Evolutionary conservation across 2,113 vertebrate genomes (phyloP).

Genomic region (Junco hyemalis): DNA sequence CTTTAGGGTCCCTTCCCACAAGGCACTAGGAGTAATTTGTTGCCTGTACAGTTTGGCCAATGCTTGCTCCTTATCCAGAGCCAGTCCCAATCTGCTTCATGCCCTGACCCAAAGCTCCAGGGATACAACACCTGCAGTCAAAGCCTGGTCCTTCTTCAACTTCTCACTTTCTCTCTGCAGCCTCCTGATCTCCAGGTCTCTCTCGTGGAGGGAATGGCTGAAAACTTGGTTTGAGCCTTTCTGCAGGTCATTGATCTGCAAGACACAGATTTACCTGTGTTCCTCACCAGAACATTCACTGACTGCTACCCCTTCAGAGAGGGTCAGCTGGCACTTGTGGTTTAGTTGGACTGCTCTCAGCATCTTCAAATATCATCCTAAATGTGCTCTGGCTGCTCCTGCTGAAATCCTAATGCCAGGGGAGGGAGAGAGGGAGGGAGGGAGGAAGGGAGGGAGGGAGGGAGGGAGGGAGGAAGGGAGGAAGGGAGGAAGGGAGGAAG

Average conservation of each 20-base stretch:
- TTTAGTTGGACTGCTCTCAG: background rate
- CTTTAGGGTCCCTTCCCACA: background rate
- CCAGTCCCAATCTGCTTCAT: background rate
- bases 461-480: too few species aligned
- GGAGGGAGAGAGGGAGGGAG: too few species aligned
- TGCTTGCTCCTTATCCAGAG: background rate
- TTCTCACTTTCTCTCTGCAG: constrained; percentile 70
- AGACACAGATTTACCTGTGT: fast-evolving
- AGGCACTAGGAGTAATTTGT: background rate
- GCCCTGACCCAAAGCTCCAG: background rate
- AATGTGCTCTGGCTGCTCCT: background rate
- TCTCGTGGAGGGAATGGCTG: constrained; percentile 66
- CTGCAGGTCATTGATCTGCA: constrained; percentile 65
- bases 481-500: too few species aligned
- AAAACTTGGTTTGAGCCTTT: constrained; percentile 69
- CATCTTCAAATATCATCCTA: background rate
- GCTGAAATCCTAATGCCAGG: background rate
- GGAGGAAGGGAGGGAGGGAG: too few species aligned
- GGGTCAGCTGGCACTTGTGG: background rate
- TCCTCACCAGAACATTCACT: fast-evolving
- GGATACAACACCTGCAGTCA: constrained; percentile 63
- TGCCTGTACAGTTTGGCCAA: background rate
- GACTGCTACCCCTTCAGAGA: too few species aligned
- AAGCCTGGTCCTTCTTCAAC: constrained; percentile 56
- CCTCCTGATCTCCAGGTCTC: constrained; percentile 72